Base-by-base conservation (phyloP, 1,140 invertebrate genomes). In the Dendroctonus valens region DNA sequence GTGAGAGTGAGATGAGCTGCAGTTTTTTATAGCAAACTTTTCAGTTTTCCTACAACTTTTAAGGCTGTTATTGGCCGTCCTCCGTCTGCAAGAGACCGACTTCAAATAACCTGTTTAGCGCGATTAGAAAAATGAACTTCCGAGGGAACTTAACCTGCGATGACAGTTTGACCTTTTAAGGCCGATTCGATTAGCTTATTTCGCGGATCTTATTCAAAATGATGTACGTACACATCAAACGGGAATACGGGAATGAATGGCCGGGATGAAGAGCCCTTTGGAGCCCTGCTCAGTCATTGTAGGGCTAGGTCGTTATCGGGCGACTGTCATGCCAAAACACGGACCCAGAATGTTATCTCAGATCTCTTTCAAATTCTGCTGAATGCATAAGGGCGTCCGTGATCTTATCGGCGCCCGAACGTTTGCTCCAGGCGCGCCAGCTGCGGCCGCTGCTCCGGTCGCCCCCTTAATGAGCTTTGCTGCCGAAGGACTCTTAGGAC, bases 271-370 rank as follows among this genome's bases (percentile, higher is more conserved):
- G 70, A 70, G 70, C 69, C 68, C 72, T 65, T 65, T 57, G 62
- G 62, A 65, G 62, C 62, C 61, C 65, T 65, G 62, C 62, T 65
- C 62, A 65, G 62, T 74, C 73, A 73, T 74, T 76, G 73, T 75
- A 72, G 72, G 71, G 75, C 70, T 65, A 67, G 71, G 71, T 73
- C 74, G 76, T 78, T 78, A 78, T 78, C 77, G 72, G 72, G 69
- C 70, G 75, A 78, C 77, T 78, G 77, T 78, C 77, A 78, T 78
- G 77, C 77, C 77, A 78, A 78, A 78, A 78, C 77, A 78, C 76
- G 76, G 76, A 73, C 75, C 76, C 72, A 77, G 75, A 78, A 77
- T 78, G 77, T 78, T 78, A 78, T 78, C 77, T 69, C 46, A 65
- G 75, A 78, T 78, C 77, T 78, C 77, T 78, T 78, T 78, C 77